Evolutionary conservation across 1,140 invertebrate genomes (phyloP), one percentile per base, ranked within the genome.

Genomic region (Drosophila triauraria): DNA sequence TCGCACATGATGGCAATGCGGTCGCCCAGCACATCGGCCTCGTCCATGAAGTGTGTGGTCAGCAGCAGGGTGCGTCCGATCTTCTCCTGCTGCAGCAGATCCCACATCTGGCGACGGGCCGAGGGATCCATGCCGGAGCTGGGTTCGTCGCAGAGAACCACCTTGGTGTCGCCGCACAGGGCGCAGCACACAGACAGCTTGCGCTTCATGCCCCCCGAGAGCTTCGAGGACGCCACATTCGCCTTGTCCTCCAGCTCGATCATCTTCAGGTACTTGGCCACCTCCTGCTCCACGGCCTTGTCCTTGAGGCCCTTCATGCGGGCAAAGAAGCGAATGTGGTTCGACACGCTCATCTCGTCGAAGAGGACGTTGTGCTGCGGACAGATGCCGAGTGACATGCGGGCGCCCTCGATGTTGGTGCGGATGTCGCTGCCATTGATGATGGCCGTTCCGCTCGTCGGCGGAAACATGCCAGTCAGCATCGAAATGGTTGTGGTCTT

Each of bases 41-140:
- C 98, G 93, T 99, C 98, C 98, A 99, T 99, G 93, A 98, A 98
- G 93, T 99, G 98, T 12, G 98, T 99, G n/a, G 98, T 98, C 50
- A 99, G 94, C 2, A 99, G 93, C 63, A 99, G 96, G 5, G 98
- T 98, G 43, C 95, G 93, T 0, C 93, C 93, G 23, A 92, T 82
- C 78, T 94, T 94, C 78, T 95, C 95, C 51, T 87, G 86, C 76
- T 95, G 92, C 43, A 98, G 93, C 44, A 98, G 91, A 90, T 99
- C 96, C 98, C 98, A 99, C 7, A 98, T 95, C 53, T 96, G 95
- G 59, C 98, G 93, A 62, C 98, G 94, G 1, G 98, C 97, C 80
- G 97, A 96, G 6, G 98, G 98, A 94, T 99, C 99, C 94, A 99
- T 97, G 51, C 98, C 98, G 6, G 97, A 97, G 2, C 98, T 98